phyloP scores from a whole-genome alignment of 2,797 vertebrate species.

The Brachyalestes nurse region DNA sequence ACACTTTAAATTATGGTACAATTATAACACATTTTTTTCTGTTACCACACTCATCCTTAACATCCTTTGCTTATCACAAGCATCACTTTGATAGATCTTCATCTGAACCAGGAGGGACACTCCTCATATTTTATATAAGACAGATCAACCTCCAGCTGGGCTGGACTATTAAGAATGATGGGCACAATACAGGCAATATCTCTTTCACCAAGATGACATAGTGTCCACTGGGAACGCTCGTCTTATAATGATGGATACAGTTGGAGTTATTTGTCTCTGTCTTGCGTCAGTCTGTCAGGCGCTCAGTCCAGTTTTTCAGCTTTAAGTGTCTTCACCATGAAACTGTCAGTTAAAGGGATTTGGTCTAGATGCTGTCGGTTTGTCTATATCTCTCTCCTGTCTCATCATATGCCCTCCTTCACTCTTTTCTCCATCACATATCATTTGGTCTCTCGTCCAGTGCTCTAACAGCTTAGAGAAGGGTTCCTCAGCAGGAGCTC shows the following conservation, averaged over 20 bases:
- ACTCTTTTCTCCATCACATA: slow-evolving; percentile 27
- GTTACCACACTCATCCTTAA: background rate
- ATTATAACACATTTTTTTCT: too few relatives aligned
- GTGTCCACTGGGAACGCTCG: slow-evolving; percentile 10
- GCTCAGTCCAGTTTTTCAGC: slow-evolving; percentile 23
- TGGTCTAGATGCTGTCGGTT: slow-evolving; percentile 26
- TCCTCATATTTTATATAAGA: slow-evolving; percentile 32
- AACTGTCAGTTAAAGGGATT: slow-evolving; percentile 35
- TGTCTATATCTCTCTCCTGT: slow-evolving; percentile 25
- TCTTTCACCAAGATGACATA: slow-evolving; percentile 36
- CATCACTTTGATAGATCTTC: background rate
- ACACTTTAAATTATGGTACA: too few relatives aligned
- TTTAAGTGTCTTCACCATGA: slow-evolving; percentile 31
- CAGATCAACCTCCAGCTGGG: slow-evolving; percentile 15
- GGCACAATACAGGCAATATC: slow-evolving; percentile 36
- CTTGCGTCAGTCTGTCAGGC: slow-evolving; percentile 44
- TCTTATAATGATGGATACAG: slow-evolving; percentile 41
- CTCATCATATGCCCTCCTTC: slow-evolving; percentile 32
- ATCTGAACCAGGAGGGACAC: slow-evolving; percentile 16
- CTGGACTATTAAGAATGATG: slow-evolving; percentile 36
- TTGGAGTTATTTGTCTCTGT: slow-evolving; percentile 41
- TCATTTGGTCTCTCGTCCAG: slow-evolving; percentile 25
- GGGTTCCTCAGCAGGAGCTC: background rate
- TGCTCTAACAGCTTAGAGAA: slow-evolving; percentile 3
- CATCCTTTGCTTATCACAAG: background rate